phyloP scores from a whole-genome alignment of 2,113 vertebrate species.

The Cacatua alba region DNA sequence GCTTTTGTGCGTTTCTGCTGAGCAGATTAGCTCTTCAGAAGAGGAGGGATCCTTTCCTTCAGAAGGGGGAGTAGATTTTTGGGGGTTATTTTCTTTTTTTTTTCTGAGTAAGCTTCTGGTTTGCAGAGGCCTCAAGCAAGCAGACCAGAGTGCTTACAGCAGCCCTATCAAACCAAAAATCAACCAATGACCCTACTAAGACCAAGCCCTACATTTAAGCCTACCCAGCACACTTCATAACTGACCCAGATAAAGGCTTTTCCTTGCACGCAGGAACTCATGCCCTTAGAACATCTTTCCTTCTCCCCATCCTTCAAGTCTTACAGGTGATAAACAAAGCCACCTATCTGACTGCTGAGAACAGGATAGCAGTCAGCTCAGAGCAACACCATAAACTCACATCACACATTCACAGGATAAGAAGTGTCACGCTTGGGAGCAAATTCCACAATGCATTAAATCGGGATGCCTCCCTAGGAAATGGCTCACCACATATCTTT shows the following conservation, averaged over 20 bases:
- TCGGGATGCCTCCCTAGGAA: neutral
- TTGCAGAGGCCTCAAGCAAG: neutral
- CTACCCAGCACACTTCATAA: neutral
- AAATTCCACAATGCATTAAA: neutral
- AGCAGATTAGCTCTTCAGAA: neutral
- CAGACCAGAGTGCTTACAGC: neutral
- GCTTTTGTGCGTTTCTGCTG: no score
- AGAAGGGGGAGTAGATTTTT: neutral
- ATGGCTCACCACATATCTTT: neutral
- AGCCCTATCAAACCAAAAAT: neutral
- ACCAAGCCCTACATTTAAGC: neutral
- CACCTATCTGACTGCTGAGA: neutral
- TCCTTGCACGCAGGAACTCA: accelerated
- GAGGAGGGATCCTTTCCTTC: neutral
- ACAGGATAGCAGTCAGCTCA: neutral
- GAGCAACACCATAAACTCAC: neutral
- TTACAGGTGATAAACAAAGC: neutral
- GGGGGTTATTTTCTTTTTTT: neutral
- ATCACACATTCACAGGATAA: neutral
- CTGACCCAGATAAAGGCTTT: neutral
- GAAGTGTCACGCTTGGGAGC: neutral
- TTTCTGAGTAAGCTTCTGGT: neutral
- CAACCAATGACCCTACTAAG: neutral
- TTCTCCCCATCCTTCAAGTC: neutral
- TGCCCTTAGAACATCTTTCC: neutral